phyloP scores from a whole-genome alignment of 2,797 vertebrate species.

The Pampus argenteus region DNA sequence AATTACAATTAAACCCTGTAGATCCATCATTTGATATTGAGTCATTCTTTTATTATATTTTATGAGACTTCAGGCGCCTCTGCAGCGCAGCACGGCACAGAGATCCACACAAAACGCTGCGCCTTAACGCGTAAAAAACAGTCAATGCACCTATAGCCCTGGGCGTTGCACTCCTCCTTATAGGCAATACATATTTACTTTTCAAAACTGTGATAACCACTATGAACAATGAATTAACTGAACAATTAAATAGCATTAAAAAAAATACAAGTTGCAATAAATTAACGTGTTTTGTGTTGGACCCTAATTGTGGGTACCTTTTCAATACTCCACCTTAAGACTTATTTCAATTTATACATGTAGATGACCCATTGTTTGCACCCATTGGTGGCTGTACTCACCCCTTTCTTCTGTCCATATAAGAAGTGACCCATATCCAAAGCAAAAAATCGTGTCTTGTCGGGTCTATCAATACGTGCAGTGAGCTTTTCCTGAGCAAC shows the following conservation, averaged over 20 bases:
- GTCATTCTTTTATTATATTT: conserved; percentile 57
- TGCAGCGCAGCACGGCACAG: conserved; percentile 59
- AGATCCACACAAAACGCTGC: conserved; percentile 69
- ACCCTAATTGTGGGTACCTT: background rate
- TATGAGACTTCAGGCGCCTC: conserved; percentile 63
- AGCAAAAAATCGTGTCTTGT: conserved; percentile 41
- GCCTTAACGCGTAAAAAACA: conserved; percentile 75
- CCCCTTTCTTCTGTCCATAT: conserved; percentile 57
- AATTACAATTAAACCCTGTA: conserved; percentile 29
- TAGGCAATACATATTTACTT: conserved; percentile 42
- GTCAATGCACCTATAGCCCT: conserved; percentile 66
- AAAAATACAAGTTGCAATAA: conserved; percentile 5
- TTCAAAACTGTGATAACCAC: conserved; percentile 32
- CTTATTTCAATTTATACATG: conserved; percentile 36
- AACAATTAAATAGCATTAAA: conserved; percentile 4
- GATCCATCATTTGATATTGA: conserved; percentile 46
- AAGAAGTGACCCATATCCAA: conserved; percentile 76
- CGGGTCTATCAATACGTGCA: conserved; percentile 10
- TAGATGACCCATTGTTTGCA: conserved; percentile 45
- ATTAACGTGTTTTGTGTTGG: conserved; percentile 9
- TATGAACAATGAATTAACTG: background rate
- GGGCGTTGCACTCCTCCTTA: conserved; percentile 68
- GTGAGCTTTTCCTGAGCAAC: conserved; percentile 39
- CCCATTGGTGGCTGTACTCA: conserved; percentile 61
- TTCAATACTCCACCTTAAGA: conserved; percentile 1